Conservation (phyloP, 2,797 vertebrate genomes). For the Aphelocoma californica region DNA sequence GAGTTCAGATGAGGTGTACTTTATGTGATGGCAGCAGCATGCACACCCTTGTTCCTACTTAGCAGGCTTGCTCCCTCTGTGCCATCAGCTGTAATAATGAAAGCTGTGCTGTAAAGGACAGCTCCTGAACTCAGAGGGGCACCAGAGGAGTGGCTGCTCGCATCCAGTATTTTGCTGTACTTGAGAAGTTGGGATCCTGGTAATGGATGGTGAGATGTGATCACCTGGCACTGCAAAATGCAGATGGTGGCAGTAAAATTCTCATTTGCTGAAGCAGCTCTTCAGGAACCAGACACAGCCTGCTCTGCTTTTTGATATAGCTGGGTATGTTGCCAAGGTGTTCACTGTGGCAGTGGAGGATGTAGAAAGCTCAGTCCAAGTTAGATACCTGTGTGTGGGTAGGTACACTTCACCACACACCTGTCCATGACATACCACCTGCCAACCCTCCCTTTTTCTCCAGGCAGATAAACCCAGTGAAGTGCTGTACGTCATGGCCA, state of each 20-base stretch:
- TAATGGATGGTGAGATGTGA: not conserved
- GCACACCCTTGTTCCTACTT: fast-evolving
- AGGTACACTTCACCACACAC: not conserved
- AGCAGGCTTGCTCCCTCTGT: not conserved
- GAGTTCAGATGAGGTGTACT: not conserved
- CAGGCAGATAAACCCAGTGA: not conserved
- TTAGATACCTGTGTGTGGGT: not conserved
- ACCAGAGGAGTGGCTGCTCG: fast-evolving
- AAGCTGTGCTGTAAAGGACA: not conserved
- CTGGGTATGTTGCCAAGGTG: not conserved
- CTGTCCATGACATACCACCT: fast-evolving
- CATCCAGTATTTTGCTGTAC: not conserved
- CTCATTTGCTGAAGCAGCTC: not conserved
- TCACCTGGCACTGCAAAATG: not conserved
- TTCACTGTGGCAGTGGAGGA: not conserved
- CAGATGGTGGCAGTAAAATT: not conserved
- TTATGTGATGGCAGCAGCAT: not conserved
- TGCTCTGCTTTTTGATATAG: fast-evolving
- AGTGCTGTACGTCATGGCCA: not conserved
- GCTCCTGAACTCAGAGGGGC: not conserved
- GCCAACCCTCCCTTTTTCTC: not conserved
- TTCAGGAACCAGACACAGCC: not conserved
- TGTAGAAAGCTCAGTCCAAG: not conserved
- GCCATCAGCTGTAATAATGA: not conserved
- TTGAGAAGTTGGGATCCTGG: not conserved